Evolutionary conservation across 2,888 invertebrate species (phyloP), one percentile per base, ranked within the genome.

Genomic region (Hirtodrosophila confusa): DNA sequence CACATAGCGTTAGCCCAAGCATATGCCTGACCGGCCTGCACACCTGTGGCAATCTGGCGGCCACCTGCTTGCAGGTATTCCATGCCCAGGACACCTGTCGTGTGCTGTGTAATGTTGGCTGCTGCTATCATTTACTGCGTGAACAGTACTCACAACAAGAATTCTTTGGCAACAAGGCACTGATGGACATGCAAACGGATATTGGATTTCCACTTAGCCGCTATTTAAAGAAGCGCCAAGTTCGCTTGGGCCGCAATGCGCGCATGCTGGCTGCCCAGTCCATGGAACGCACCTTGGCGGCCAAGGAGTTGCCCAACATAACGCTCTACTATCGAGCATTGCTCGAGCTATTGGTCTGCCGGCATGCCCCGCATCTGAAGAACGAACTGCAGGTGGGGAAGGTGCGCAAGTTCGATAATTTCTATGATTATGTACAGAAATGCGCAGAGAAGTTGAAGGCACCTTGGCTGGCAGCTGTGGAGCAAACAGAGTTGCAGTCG

Each of bases 181-280:
- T 91, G 0, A 73, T 77, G 45, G 86, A 77, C 0, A 62, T 69
- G 12, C 89, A 90, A 58, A 83, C 74, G 0, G 89, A 88, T 0
- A 77, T 78, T 17, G 95, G 95, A 0, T 96, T 96, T 86, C 96
- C 96, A 0, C 92, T 96, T 91, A 95, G 95, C 41, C 78, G 92
- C 4, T 93, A 92, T 90, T 91, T 96, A 40, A 92, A 89, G 83
- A 91, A 93, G 73, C 91, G 90, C 56, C 89, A 92, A 39, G 91
- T 93, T 69, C 80, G 76, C 39, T 88, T 97, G 9, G 95, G 96
- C 0, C 93, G 95, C 45, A 96, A 96, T 90, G 96, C 96, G 0
- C 93, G 97, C 65, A 97, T 97, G 96, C 90, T 97, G 37, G 96
- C 97, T 0, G 94, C 96, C 0, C 97, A 98, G 89, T 95, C 96